A percentile compares a stretch with the other conserved stretches of the same genome.
phyloP scores from a whole-genome alignment of 2,888 invertebrate genomes.

The Hyposoter didymator region DNA sequence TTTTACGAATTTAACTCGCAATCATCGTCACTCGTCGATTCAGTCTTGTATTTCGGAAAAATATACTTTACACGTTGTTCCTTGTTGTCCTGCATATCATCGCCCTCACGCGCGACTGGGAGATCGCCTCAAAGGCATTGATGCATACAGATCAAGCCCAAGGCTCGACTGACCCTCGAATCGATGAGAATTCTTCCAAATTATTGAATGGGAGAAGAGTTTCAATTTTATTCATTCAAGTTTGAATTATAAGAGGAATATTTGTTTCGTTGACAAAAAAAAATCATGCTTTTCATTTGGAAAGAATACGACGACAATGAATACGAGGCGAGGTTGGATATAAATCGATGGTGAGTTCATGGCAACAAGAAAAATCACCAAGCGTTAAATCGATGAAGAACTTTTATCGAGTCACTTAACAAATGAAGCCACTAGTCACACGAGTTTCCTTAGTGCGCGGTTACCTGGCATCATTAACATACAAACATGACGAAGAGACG shows the following conservation, averaged over 20 bases:
- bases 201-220: background rate
- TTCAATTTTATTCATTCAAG: background rate
- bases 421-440: conserved; percentile 43
- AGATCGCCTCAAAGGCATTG: no score
- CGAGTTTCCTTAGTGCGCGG: conserved; percentile 25
- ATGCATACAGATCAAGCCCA: no score
- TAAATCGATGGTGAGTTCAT: background rate
- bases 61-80: no score
- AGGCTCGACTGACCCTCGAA: background rate
- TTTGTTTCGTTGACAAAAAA: background rate
- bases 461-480: conserved; percentile 45
- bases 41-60: no score
- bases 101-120: background rate
- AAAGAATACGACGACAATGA: background rate
- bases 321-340: background rate
- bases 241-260: background rate
- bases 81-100: no score
- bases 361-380: background rate
- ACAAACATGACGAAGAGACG: conserved; percentile 53
- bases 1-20: background rate
- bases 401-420: conserved; percentile 28
- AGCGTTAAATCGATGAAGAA: conserved; percentile 32
- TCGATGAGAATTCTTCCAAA: background rate
- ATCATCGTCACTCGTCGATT: background rate
- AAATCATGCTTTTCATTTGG: background rate